Conservation (phyloP, 2,113 vertebrate species). For the Picathartes gymnocephalus region DNA sequence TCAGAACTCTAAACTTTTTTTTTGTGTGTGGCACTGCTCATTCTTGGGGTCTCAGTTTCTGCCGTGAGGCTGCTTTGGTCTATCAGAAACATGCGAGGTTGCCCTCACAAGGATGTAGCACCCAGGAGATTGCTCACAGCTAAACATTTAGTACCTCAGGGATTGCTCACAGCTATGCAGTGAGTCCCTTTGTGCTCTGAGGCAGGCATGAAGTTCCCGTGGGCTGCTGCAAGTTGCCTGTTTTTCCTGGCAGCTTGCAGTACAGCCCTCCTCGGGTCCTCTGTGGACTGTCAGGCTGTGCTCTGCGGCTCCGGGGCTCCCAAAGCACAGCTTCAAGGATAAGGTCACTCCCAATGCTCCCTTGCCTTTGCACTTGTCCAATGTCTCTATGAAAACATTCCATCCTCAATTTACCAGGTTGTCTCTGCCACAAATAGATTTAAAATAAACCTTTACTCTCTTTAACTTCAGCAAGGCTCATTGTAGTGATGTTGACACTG, state of each 20-base stretch:
- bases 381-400: neutral
- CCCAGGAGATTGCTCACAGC: neutral
- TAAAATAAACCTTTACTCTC: neutral
- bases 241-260: neutral
- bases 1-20: neutral
- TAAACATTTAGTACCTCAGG: neutral
- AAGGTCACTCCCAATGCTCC: neutral
- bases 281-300: neutral
- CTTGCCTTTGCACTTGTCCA: neutral
- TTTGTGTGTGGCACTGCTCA: rapidly evolving
- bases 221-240: neutral
- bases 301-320: neutral
- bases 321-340: neutral
- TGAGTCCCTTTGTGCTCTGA: neutral
- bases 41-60: neutral
- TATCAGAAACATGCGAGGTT: neutral
- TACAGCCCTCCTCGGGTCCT: rapidly evolving
- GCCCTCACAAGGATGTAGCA: neutral
- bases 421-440: neutral
- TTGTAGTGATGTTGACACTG: neutral
- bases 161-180: neutral
- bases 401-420: neutral
- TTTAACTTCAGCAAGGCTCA: neutral
- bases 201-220: neutral
- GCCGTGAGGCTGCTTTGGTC: neutral